These are phyloP conservation scores for Ariolimax columbianus DNA, from an alignment of 2,888 invertebrate species.

Conservation along the genomic window DNA sequence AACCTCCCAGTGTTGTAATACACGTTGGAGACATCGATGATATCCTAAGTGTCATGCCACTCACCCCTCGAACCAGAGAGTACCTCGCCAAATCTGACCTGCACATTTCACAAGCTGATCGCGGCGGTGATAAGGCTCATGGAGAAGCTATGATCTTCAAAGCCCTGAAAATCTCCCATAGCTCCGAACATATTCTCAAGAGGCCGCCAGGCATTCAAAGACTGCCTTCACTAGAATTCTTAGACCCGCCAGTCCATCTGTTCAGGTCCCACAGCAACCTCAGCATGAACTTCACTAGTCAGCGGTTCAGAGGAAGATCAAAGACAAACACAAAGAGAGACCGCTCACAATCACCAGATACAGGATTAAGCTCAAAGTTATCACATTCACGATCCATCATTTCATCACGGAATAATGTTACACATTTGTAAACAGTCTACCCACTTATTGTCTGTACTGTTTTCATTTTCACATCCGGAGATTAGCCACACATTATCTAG, in stretches of 20 bases:
- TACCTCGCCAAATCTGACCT: conserved; percentile 41
- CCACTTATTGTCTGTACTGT: too few relatives aligned
- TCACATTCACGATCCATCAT: conserved; percentile 5
- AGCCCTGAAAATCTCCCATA: conserved; percentile 5
- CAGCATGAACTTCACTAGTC: not conserved
- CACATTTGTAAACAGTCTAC: conserved; percentile 19
- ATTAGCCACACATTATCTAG: too few relatives aligned
- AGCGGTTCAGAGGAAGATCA: not conserved
- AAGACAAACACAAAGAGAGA: not conserved
- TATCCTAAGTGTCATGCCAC: conserved; percentile 32
- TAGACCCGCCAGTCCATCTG: conserved; percentile 57
- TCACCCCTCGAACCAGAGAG: conserved; percentile 38
- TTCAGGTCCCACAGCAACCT: conserved; percentile 32
- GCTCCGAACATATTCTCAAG: conserved; percentile 15
- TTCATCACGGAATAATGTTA: conserved; percentile 11
- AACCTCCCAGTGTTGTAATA: conserved; percentile 22
- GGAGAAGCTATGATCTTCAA: conserved; percentile 6
- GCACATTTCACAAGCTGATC: not conserved
- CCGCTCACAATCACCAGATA: conserved; percentile 23
- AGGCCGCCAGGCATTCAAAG: conserved; percentile 24
- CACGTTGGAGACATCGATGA: conserved; percentile 34
- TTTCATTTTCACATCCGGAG: too few relatives aligned
- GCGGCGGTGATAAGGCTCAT: not conserved
- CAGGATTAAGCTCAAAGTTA: not conserved
- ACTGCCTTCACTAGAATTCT: conserved; percentile 62